Percentiles rank a stretch among this genome's conserved stretches.
These are phyloP conservation scores for Galendromus occidentalis DNA, from an alignment of 1,140 invertebrate genomes.

Conservation along the genomic window DNA sequence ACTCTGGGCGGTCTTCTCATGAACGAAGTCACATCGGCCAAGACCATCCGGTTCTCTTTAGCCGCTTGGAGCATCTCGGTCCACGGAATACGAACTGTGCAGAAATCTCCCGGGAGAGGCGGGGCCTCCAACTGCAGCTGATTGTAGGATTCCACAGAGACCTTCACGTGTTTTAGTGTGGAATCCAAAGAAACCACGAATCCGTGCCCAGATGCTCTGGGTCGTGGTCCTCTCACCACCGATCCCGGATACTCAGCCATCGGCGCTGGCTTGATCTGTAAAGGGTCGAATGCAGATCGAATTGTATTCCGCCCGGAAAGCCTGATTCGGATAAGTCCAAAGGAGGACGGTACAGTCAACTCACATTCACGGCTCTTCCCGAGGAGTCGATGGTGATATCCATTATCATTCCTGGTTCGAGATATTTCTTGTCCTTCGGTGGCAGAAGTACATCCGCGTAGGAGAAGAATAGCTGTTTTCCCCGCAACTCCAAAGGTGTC, in stretches of 20 bases:
- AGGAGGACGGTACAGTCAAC: no score
- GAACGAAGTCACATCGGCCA: no score
- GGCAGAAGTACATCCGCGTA: no score
- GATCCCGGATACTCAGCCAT: not conserved
- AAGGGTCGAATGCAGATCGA: not conserved
- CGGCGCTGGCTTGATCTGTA: not conserved
- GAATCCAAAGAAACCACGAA: not conserved
- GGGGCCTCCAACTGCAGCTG: not conserved
- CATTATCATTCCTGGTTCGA: no score
- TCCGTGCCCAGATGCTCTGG: not conserved
- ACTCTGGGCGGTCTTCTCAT: no score
- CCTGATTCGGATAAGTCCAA: no score
- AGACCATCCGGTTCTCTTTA: not conserved
- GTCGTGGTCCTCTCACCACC: not conserved
- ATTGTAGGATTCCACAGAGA: not conserved
- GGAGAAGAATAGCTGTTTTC: no score
- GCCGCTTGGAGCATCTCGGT: not conserved
- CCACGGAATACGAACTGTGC: not conserved
- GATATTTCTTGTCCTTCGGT: no score
- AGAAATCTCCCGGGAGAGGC: not conserved
- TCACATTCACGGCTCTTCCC: no score
- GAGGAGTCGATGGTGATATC: no score
- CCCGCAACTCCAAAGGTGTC: no score
- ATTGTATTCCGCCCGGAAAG: no score
- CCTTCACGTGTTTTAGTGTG: not conserved